Percentiles rank a stretch among this genome's conserved stretches.
These are phyloP conservation scores for Melanogrammus aeglefinus DNA, from an alignment of 2,797 vertebrate genomes.

Conservation along the genomic window DNA sequence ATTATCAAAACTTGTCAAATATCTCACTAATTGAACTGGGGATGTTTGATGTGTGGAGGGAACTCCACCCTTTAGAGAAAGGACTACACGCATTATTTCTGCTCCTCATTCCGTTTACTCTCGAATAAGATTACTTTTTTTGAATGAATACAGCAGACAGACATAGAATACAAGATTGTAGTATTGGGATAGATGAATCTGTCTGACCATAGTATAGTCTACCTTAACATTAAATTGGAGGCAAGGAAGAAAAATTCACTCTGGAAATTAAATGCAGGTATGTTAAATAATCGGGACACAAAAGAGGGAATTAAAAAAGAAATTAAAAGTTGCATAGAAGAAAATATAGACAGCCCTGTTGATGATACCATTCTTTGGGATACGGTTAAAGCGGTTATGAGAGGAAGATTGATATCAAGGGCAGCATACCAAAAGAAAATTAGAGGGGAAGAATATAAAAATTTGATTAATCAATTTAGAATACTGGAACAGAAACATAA, in stretches of 20 bases:
- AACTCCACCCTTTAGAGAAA: neutral
- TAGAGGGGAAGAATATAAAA: too few species aligned
- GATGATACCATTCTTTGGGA: too few species aligned
- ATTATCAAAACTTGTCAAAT: neutral
- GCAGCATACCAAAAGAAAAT: too few species aligned
- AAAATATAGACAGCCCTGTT: too few species aligned
- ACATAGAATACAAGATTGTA: neutral
- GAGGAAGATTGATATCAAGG: too few species aligned
- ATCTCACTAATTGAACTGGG: neutral
- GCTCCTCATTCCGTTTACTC: neutral
- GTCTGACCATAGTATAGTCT: too few species aligned
- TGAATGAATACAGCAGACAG: neutral
- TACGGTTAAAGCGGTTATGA: too few species aligned
- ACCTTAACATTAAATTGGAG: too few species aligned
- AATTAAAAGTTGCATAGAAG: neutral
- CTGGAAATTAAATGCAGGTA: neutral
- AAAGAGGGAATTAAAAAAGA: too few species aligned
- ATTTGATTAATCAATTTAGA: too few species aligned
- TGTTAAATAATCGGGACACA: neutral
- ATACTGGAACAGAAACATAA: too few species aligned
- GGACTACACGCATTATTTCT: constrained; percentile 1
- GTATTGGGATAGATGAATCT: neutral
- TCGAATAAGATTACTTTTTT: constrained; percentile 6
- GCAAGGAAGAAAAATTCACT: neutral
- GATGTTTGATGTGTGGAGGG: constrained; percentile 1